phyloP scores from a whole-genome alignment of 2,113 vertebrate species.

The Lonchura striata region DNA sequence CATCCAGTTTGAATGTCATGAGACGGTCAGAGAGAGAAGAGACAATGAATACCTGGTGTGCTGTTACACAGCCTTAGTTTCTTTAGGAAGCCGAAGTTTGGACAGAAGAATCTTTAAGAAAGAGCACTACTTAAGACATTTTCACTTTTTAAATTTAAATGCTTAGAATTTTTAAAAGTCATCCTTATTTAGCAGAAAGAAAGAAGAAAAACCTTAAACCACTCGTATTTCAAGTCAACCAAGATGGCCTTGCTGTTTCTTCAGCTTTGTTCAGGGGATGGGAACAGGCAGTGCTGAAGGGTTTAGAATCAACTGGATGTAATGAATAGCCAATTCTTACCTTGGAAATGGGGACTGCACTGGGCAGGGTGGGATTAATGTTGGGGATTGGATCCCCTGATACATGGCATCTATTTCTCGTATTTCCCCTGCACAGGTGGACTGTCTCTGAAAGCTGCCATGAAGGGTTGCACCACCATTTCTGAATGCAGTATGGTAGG shows the following conservation, averaged over 20 bases:
- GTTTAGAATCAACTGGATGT: not conserved
- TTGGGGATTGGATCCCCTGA: not conserved
- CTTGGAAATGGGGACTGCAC: not conserved
- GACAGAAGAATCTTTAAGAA: not conserved
- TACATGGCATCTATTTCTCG: not conserved
- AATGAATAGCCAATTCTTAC: not conserved
- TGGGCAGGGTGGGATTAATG: not conserved
- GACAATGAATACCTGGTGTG: not conserved
- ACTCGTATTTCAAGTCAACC: not conserved
- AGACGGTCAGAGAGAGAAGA: not conserved
- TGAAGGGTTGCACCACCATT: slow-evolving; percentile 47
- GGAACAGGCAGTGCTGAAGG: not conserved
- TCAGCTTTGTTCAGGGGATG: not conserved
- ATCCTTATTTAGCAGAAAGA: not conserved
- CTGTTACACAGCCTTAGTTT: not conserved
- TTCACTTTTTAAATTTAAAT: not conserved
- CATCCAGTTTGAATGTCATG: not conserved
- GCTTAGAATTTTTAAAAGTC: not conserved
- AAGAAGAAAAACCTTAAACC: not conserved
- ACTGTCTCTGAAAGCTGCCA: slow-evolving; percentile 25
- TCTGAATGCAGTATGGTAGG: slow-evolving; percentile 18
- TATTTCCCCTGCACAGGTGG: not conserved
- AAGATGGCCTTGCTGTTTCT: not conserved
- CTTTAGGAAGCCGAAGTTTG: not conserved
- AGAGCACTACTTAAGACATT: not conserved